Percentiles rank a stretch among this genome's conserved stretches.
Conservation (phyloP, 2,113 vertebrate genomes). For the Catagonus wagneri region DNA sequence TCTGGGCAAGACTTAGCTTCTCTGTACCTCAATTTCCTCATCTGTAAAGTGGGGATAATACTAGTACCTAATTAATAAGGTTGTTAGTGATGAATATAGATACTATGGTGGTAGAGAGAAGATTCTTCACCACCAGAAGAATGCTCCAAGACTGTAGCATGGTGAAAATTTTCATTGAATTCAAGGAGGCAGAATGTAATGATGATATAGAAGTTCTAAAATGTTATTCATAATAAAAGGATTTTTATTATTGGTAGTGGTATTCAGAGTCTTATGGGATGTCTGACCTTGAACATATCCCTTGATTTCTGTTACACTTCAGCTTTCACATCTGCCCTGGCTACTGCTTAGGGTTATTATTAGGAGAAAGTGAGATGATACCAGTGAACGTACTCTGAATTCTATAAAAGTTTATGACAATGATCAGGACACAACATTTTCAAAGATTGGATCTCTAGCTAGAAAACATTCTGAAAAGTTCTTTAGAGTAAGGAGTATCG, state of each 20-base stretch:
- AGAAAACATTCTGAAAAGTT: conserved; percentile 39
- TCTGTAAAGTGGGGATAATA: not conserved
- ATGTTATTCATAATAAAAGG: conserved; percentile 13
- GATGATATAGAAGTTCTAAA: conserved; percentile 18
- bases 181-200: not conserved
- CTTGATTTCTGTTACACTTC: not conserved
- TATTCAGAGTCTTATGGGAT: conserved; percentile 13
- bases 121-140: not conserved
- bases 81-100: conserved; percentile 2
- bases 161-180: not conserved
- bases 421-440: not conserved
- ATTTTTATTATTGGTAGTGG: conserved; percentile 7
- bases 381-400: not conserved
- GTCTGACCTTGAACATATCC: not conserved
- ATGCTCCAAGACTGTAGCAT: not conserved
- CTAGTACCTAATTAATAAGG: not conserved
- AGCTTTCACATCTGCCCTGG: not conserved
- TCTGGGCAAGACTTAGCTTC: not conserved
- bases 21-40: not conserved
- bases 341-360: not conserved
- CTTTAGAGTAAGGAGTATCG: not conserved
- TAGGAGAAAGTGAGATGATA: conserved; percentile 35
- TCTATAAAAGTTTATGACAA: not conserved
- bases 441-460: not conserved
- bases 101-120: not conserved